Evolutionary conservation across 2,797 vertebrate species (phyloP).

Genomic region (Anabas testudineus): DNA sequence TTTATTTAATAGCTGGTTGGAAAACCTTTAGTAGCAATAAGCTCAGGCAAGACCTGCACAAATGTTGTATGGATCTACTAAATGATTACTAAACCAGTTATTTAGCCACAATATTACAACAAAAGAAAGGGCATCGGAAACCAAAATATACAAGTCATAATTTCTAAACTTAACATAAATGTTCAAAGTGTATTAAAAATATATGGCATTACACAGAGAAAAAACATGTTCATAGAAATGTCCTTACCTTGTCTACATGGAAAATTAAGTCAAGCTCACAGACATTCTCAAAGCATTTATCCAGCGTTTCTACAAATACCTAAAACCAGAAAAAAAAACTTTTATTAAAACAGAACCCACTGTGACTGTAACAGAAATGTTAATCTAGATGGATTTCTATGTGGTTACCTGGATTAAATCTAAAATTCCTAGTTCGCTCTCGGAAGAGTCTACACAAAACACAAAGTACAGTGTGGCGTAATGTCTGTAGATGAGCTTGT

Average conservation of each 20-base stretch:
- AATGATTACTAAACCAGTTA: no score
- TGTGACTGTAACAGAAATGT: neutral
- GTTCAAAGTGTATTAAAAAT: conserved; percentile 1
- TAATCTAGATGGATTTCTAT: neutral
- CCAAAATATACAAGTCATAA: neutral
- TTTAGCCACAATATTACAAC: neutral
- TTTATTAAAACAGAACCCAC: neutral
- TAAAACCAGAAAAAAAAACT: conserved; percentile 65
- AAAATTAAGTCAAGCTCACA: conserved; percentile 99
- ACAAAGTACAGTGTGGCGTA: conserved; percentile 99
- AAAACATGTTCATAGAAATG: neutral
- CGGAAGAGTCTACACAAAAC: conserved; percentile 98
- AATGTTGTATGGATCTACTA: no score
- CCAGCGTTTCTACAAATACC: conserved; percentile 99
- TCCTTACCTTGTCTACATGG: conserved; percentile 97
- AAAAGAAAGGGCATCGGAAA: neutral
- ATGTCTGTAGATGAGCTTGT: conserved; percentile 98
- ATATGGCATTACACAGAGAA: conserved; percentile 12
- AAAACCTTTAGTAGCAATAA: no score
- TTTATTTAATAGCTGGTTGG: no score
- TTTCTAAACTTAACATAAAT: neutral
- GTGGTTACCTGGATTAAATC: conserved; percentile 96
- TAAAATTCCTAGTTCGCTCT: conserved; percentile 98
- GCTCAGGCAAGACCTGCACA: no score
- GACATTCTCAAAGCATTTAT: conserved; percentile 99